phyloP scores from a whole-genome alignment of 2,113 vertebrate genomes.

The Coryphaenoides rupestris region DNA sequence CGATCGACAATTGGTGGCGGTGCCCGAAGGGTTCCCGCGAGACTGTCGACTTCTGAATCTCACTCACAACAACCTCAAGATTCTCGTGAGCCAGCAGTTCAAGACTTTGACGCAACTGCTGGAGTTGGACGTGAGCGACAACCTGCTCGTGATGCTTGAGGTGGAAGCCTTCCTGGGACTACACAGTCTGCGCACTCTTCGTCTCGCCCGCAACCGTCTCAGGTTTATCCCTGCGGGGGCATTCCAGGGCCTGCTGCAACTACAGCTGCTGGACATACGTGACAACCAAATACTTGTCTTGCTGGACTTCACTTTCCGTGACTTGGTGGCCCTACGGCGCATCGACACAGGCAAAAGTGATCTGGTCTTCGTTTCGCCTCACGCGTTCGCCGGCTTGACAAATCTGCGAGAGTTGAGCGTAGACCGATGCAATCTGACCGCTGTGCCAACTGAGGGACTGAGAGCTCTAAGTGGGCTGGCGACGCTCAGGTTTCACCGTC shows the following conservation, averaged over 20 bases:
- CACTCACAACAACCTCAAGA: conserved; percentile 75
- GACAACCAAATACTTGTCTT: conserved; percentile 83
- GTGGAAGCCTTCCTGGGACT: conserved; percentile 76
- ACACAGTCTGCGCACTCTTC: conserved; percentile 59
- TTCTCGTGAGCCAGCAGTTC: conserved; percentile 72
- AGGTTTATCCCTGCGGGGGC: conserved; percentile 76
- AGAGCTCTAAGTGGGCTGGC: conserved; percentile 64
- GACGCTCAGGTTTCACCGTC: conserved; percentile 64
- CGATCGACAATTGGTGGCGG: conserved; percentile 52
- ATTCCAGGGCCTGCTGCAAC: conserved; percentile 72
- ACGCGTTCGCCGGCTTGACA: conserved; percentile 73
- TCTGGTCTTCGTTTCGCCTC: conserved; percentile 76
- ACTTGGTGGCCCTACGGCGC: conserved; percentile 66
- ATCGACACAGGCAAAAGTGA: conserved; percentile 73
- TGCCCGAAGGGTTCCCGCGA: conserved; percentile 66
- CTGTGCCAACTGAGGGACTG: conserved; percentile 74
- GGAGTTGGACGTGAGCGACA: conserved; percentile 83
- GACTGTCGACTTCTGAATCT: conserved; percentile 74
- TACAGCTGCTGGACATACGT: conserved; percentile 79
- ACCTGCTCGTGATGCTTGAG: conserved; percentile 75
- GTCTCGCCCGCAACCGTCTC: conserved; percentile 74
- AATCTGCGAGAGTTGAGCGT: conserved; percentile 72
- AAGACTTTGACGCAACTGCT: conserved; percentile 63
- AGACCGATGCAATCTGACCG: conserved; percentile 80
- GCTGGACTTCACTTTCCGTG: conserved; percentile 79